Base-by-base conservation (phyloP, 2,888 invertebrate genomes). In the Hylaea fasciaria region DNA sequence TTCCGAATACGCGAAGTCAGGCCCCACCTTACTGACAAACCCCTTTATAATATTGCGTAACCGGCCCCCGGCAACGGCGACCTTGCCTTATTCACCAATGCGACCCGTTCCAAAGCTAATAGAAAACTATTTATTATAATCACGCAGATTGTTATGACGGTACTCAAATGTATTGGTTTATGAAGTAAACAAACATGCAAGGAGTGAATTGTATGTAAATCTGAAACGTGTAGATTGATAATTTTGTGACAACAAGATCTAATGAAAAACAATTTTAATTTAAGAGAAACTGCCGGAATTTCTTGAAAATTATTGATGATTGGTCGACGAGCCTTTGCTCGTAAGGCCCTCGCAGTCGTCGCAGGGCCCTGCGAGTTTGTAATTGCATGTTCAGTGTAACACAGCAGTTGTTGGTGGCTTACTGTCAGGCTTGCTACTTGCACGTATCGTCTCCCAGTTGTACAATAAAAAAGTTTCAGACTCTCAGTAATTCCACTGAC, bases 1-100 rank as follows among this genome's bases (percentile, higher is more conserved):
- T 51, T 32, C 59, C 22, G 41, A 50, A 16, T 43, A 45, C 45
- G 40, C 50, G 45, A 32, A 40, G 16, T 35, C 45, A 37, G 32
- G 54, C 49, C 40, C 54, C 54, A 54, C 59, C 59, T 54, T 59
- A 44, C 45, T 44, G 45, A 50, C 59, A 13, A 54, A 54, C 59
- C 54, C 48, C 49, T 54, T 44, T 44, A 62, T 62, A 57, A 66
- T 66, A 69, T 73, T 74, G 70, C 74, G 73, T 62, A 72, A 77
- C 65, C 65, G 64, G 66, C 67, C 65, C 70, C 72, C 67, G 44
- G 52, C 62, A 40, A 1, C 54, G 59, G 57, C 57, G 53, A 57
- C 70, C 62, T 62, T 66, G 51, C 52, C 35, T 41, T 63, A 59
- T 58, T 63, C 55, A 63, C 58, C 47, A 62, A 47, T 49, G 53